Base-by-base conservation (phyloP, 2,888 invertebrate genomes). In the Sinohyriopsis cumingii region DNA sequence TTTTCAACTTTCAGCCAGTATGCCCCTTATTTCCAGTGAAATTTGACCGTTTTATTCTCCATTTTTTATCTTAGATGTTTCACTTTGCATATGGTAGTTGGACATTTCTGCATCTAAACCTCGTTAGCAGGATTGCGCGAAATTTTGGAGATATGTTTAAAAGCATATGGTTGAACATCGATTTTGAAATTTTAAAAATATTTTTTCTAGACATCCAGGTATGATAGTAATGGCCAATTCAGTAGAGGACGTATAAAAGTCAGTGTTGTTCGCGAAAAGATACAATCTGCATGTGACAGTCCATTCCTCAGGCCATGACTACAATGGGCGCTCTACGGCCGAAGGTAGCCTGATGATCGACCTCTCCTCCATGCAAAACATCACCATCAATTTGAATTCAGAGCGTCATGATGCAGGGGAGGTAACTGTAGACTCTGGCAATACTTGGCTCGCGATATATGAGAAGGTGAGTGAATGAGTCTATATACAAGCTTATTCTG, bases 271-370 rank as follows among this genome's bases (percentile, higher is more conserved):
- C 33, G 79, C 76, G 55, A 57, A 68, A 22, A 45, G 68, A 66
- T 61, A 68, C 54, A 69, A 73, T 33, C 20, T 76, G 1, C 18
- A 59, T 19, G 59, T 78, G 18, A 57, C 68, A 18, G 64, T 78
- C 7, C 65, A 68, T 12, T 73, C 78, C 5, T 75, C 75, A 1
- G 76, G 78, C 0, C 78, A 80, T 55, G 73, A 74, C 28, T 78
- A 63, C 63, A 70, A 68, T 25, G 79, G 79, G 15, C 70, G 79
- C 15, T 76, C 73, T 7, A 72, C 79, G 6, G 75, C 68, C 24
- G 69, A 76, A 59, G 76, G 75, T n/a, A 33, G 63, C 59, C 55
- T 75, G 19, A 60, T 67, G 64, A 72, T 77, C 28, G 65, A 73
- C 57, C 53, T 79, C 15, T 33, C 33, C 33, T 9, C 33, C 33